A percentile compares a stretch with the other conserved stretches of the same genome.
Conservation (phyloP, 1,140 invertebrate species). For the Conus ventricosus region DNA sequence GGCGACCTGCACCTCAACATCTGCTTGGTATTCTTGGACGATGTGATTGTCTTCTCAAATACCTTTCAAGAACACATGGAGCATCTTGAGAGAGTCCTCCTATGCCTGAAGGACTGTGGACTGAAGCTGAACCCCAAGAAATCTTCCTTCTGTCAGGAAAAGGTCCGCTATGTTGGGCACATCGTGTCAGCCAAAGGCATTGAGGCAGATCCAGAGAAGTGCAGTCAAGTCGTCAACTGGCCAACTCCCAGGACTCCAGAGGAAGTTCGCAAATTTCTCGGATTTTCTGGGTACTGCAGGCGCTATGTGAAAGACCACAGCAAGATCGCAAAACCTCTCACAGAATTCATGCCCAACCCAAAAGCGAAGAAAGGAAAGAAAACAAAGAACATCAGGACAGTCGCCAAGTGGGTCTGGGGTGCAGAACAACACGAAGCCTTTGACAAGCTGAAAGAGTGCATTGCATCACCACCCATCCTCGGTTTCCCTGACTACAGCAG, state of each 20-base stretch:
- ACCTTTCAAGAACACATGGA: constrained; percentile 23
- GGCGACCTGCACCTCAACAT: constrained; percentile 1
- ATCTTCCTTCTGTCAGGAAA: constrained; percentile 68
- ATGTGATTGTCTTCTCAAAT: constrained; percentile 12
- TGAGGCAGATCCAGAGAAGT: constrained; percentile 58
- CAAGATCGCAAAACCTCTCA: constrained; percentile 53
- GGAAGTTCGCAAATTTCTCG: constrained; percentile 72
- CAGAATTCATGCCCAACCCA: constrained; percentile 42
- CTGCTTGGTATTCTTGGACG: constrained; percentile 24
- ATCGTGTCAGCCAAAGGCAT: constrained; percentile 53
- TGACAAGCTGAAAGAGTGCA: constrained; percentile 39
- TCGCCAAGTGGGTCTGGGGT: constrained; percentile 36
- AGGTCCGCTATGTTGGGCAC: constrained; percentile 57
- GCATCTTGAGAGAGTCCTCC: constrained; percentile 37
- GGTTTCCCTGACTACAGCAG: constrained; percentile 40
- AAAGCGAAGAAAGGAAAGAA: constrained; percentile 15
- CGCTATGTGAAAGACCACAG: constrained; percentile 69
- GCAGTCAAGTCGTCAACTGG: constrained; percentile 55
- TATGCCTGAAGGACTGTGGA: constrained; percentile 33
- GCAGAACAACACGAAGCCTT: constrained; percentile 49
- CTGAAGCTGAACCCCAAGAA: constrained; percentile 49
- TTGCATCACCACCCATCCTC: constrained; percentile 47
- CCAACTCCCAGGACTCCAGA: constrained; percentile 58
- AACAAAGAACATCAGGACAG: constrained; percentile 1
- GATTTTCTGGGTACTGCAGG: constrained; percentile 73